A percentile compares a stretch with the other conserved stretches of the same genome.
Conservation (phyloP, 2,113 vertebrate genomes). For the Oryzias javanicus region DNA sequence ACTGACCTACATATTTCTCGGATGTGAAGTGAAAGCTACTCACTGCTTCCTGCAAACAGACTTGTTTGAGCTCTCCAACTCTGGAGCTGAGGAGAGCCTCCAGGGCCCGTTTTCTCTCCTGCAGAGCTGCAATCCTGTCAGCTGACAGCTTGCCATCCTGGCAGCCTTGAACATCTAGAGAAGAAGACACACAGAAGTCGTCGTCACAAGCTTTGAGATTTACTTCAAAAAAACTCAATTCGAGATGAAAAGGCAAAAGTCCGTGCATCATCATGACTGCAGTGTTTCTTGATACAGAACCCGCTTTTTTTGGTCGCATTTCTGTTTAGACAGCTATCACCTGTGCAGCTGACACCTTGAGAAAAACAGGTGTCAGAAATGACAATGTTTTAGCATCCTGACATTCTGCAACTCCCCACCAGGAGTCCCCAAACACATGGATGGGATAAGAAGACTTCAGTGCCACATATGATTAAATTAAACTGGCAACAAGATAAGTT, state of each 20-base stretch:
- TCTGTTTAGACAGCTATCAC: too few relatives aligned
- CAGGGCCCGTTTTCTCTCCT: slow-evolving; percentile 81
- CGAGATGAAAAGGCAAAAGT: background rate
- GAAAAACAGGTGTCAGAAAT: too few relatives aligned
- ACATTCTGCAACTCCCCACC: slow-evolving; percentile 65
- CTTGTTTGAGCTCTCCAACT: slow-evolving; percentile 83
- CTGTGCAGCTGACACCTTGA: too few relatives aligned
- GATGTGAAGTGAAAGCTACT: slow-evolving; percentile 38
- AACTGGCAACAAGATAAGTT: slow-evolving; percentile 33
- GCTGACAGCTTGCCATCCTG: slow-evolving; percentile 78
- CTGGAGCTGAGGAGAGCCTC: slow-evolving; percentile 82
- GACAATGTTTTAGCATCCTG: too few relatives aligned
- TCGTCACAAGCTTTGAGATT: background rate
- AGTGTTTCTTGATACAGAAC: too few relatives aligned
- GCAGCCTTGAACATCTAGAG: slow-evolving; percentile 73
- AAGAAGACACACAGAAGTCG: slow-evolving; percentile 9
- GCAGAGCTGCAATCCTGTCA: slow-evolving; percentile 79
- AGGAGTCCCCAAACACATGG: slow-evolving; percentile 78
- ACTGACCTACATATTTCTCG: background rate
- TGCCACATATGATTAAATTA: slow-evolving; percentile 81
- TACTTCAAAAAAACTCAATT: background rate
- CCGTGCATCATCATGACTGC: too few relatives aligned
- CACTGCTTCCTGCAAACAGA: slow-evolving; percentile 89
- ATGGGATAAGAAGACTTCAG: slow-evolving; percentile 84
- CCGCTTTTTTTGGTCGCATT: too few relatives aligned